phyloP scores from a whole-genome alignment of 2,888 invertebrate species.

The Archips xylosteana region DNA sequence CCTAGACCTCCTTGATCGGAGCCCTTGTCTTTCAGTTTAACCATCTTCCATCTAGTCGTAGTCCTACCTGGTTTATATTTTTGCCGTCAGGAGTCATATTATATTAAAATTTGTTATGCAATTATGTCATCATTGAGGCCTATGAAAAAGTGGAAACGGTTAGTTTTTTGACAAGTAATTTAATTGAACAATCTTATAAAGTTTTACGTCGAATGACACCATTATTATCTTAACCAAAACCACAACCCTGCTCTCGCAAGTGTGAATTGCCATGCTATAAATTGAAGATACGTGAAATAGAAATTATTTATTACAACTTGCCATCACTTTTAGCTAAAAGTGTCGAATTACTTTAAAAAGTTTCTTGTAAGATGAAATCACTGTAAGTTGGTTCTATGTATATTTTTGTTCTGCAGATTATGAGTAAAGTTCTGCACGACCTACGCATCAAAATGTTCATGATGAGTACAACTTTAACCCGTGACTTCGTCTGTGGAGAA shows the following conservation, averaged over 20 bases:
- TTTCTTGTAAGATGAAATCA: too few species aligned
- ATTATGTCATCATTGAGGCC: background rate
- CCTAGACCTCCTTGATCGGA: conserved; percentile 7
- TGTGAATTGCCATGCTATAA: background rate
- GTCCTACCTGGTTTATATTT: too few species aligned
- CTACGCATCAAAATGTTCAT: too few species aligned
- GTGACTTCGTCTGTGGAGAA: too few species aligned
- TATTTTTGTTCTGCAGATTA: too few species aligned
- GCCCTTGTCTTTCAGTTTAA: conserved; percentile 14
- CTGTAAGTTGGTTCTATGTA: too few species aligned
- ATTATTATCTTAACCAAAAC: background rate
- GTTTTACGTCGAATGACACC: background rate
- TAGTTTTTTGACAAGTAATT: too few species aligned
- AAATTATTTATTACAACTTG: background rate
- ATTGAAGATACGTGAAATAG: background rate
- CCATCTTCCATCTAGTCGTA: background rate
- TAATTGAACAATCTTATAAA: too few species aligned
- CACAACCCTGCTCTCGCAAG: background rate
- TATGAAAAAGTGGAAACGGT: background rate
- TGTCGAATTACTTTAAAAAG: background rate
- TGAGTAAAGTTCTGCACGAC: too few species aligned
- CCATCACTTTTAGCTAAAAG: background rate
- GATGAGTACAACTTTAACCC: too few species aligned
- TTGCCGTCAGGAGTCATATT: too few species aligned
- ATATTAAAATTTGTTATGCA: too few species aligned